Conservation (phyloP, 2,113 vertebrate species). For the Dolichallabes microphthalmus region DNA sequence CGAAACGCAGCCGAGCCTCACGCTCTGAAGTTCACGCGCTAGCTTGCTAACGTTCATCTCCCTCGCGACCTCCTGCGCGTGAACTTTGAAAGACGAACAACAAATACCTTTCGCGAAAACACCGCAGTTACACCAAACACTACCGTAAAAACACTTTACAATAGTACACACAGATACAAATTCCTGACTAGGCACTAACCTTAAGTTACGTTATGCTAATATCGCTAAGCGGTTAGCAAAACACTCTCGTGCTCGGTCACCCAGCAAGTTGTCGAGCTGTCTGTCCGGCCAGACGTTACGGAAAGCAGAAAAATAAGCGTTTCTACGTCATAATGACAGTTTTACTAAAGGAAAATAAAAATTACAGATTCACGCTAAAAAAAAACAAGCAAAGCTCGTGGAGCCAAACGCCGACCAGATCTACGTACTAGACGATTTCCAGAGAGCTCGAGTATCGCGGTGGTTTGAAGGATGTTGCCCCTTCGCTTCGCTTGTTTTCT, state of each 20-base stretch:
- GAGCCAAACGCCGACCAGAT: not conserved
- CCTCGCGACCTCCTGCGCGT: constrained; percentile 16
- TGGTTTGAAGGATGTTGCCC: constrained; percentile 63
- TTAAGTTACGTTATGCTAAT: not conserved
- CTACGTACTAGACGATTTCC: constrained; percentile 57
- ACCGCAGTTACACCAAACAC: not conserved
- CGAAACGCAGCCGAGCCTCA: not conserved
- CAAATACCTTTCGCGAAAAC: too few relatives aligned
- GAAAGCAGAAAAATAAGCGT: not conserved
- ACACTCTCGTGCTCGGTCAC: constrained; percentile 31
- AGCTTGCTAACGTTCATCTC: constrained; percentile 16
- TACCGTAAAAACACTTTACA: not conserved
- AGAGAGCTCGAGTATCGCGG: constrained; percentile 47
- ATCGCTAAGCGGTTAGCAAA: constrained; percentile 23
- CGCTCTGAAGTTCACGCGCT: constrained; percentile 9
- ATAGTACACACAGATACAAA: too few relatives aligned
- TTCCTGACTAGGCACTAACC: not conserved
- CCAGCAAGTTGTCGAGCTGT: constrained; percentile 15
- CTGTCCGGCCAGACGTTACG: not conserved
- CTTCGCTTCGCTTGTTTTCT: constrained; percentile 78
- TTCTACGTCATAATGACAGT: not conserved
- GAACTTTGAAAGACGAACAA: not conserved
- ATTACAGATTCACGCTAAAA: not conserved
- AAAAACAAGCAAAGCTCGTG: not conserved
- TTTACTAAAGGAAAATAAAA: not conserved